Base-by-base conservation (phyloP, 2,797 vertebrate genomes). In the Avahi laniger region DNA sequence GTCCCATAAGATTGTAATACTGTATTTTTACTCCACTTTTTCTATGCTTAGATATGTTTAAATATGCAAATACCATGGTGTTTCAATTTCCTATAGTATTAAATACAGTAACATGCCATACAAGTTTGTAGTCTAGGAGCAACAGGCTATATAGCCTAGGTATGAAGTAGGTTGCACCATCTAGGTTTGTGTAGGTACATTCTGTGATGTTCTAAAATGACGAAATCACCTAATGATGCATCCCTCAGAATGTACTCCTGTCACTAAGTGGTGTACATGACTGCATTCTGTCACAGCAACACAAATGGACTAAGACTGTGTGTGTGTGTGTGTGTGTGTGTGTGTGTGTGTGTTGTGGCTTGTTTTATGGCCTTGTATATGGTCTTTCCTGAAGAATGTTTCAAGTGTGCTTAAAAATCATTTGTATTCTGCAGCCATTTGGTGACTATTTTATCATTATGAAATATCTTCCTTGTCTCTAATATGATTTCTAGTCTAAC, bases 341-440 rank as follows among this genome's bases (percentile, higher is more conserved):
- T 72, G 0, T 79, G 6, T n/a, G 30, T 78, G 18, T 65, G 17
- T 84, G 33, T 30, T 50, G 2, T 20, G 10, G 26, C 24, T 73
- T 93, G 57, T 84, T 91, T 92, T 80, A 20, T 61, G 65, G 35
- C 43, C 30, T 91, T 54, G 22, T 59, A 38, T 33, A 92, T 69
- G 28, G 41, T 81, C 50, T 92, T 87, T 91, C 17, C 52, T 80
- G 41, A 46, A 79, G 28, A 91, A 61, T 89, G 30, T 76, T 70
- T 86, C 69, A 95, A 63, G 48, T 70, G 20, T 91, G n/a, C 52
- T 85, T 91, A 18, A 72, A 85, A 91, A 70, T 57, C n/a, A 75
- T 28, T 20, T n/a, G 20, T 24, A 41, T 92, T 43, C 73, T 76
- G 8, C 30, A 70, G n/a, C 15, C 24, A 7, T 5, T 43, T 9